phyloP scores from a whole-genome alignment of 2,888 invertebrate species.

The Trichopria drosophilae region DNA sequence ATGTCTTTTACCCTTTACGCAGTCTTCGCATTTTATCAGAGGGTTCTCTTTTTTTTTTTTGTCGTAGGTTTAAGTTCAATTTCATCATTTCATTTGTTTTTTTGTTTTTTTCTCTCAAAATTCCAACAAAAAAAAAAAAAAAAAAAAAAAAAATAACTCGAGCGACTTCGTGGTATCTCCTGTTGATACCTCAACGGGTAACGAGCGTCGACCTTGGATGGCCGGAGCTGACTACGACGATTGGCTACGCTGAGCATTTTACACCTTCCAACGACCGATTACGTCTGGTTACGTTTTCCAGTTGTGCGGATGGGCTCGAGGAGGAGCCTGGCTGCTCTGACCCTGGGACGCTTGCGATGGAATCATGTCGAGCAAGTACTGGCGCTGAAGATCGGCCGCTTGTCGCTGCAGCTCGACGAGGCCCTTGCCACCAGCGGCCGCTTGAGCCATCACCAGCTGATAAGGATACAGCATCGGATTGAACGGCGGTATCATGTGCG shows the following conservation, averaged over 20 bases:
- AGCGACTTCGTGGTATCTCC: slow-evolving; percentile 34
- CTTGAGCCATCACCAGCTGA: slow-evolving; percentile 85
- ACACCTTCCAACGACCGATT: slow-evolving; percentile 33
- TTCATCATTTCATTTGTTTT: slow-evolving; percentile 3
- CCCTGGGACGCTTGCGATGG: slow-evolving; percentile 65
- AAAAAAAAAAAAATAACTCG: slow-evolving; percentile 31
- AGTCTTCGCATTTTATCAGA: too few species aligned
- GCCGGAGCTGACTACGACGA: slow-evolving; percentile 25
- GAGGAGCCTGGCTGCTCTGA: slow-evolving; percentile 57
- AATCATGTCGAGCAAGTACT: slow-evolving; percentile 96
- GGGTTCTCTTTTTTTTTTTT: too few species aligned
- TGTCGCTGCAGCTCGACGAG: slow-evolving; percentile 79
- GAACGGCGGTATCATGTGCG: slow-evolving; percentile 84
- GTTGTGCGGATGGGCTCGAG: slow-evolving; percentile 60
- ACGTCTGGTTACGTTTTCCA: slow-evolving; percentile 66
- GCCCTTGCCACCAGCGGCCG: slow-evolving; percentile 63
- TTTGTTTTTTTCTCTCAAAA: too few species aligned
- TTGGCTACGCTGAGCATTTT: slow-evolving; percentile 34
- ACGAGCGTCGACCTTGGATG: too few species aligned
- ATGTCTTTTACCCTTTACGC: too few species aligned
- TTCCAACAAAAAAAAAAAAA: neutral
- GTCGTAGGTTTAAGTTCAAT: too few species aligned
- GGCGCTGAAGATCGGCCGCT: slow-evolving; percentile 86
- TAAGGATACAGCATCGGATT: slow-evolving; percentile 86
- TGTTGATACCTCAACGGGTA: too few species aligned